Base-by-base conservation (phyloP, 64 coral and sea anemone genomes). In the Montipora cactus region DNA sequence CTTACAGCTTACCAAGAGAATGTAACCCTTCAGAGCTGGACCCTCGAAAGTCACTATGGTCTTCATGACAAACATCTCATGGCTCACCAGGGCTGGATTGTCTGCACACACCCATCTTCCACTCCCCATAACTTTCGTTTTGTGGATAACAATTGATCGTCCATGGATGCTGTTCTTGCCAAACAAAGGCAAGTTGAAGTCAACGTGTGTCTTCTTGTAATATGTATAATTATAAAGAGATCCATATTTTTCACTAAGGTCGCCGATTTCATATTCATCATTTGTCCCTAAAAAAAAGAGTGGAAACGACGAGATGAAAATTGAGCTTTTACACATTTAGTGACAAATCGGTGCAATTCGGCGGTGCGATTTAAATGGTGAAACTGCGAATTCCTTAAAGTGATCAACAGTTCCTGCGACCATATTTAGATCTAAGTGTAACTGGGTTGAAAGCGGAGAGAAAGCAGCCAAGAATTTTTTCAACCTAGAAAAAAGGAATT, bases 191-290 rank as follows among this genome's bases (percentile, higher is more conserved):
- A 99, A 83, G 70, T 98, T 95, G 46, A 77, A 98, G 57, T 98
- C 96, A 18, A 67, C 14, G 64, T 92, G 76, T 6, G 18, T 89
- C 7, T 18, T 59, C 5, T 44, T 59, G 77, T 87, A 93, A 8
- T 58, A 59, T 8, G 55, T 74, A 15, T 22, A 51, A 9, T 78
- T 91, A 46, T 91, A 81, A 50, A 98, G 92, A 2, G 96, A 89
- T 80, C 96, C 96, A 72, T 94, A 95, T 59, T 98, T 98, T 21
- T 59, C 87, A 57, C 91, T 94, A 1, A 98, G 83, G 79, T 98
- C 93, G 16, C 96, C 96, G n/a, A 98, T 89, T 79, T 98, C 96
- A 73, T 98, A 95, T 13, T 98, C 48, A 45, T 98, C 96, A 89
- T 91, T 48, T 15, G 96, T 98, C 37, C 96, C 96, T 95, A 67